A percentile compares a stretch with the other conserved stretches of the same genome.
These are phyloP conservation scores for Oscheius onirici DNA, from an alignment of 2,888 invertebrate species.

Conservation along the genomic window DNA sequence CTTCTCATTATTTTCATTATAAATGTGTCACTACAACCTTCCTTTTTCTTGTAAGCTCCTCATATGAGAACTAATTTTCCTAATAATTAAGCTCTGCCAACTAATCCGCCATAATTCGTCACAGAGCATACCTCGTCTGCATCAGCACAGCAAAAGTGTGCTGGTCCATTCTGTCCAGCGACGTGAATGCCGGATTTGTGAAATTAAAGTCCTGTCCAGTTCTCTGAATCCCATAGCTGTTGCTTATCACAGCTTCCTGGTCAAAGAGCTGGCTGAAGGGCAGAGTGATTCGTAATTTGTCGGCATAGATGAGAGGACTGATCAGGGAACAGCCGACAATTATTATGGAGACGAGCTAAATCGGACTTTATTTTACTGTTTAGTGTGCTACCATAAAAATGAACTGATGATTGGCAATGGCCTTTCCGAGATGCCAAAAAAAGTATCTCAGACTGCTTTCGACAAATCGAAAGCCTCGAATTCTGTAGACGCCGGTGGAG, in stretches of 20 bases:
- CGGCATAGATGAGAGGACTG: slow-evolving; percentile 32
- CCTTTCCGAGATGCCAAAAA: slow-evolving; percentile 66
- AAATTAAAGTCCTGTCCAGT: slow-evolving; percentile 54
- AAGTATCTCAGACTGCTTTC: slow-evolving; percentile 57
- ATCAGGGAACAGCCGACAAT: slow-evolving; percentile 41
- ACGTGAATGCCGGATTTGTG: slow-evolving; percentile 60
- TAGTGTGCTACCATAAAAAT: slow-evolving; percentile 27
- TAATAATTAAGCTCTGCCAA: too few species aligned
- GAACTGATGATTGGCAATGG: slow-evolving; percentile 54
- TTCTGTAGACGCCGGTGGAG: slow-evolving; percentile 51
- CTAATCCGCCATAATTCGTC: too few species aligned
- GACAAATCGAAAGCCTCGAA: slow-evolving; percentile 57
- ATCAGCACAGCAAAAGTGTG: slow-evolving; percentile 54
- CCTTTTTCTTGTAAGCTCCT: too few species aligned
- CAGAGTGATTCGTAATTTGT: slow-evolving; percentile 38
- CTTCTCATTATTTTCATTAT: too few species aligned
- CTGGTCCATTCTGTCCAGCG: slow-evolving; percentile 40
- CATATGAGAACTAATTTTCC: too few species aligned
- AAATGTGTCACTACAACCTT: too few species aligned
- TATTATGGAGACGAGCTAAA: slow-evolving; percentile 33
- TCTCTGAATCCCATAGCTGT: slow-evolving; percentile 41
- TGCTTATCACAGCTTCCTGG: slow-evolving; percentile 38
- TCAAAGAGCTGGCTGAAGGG: slow-evolving; percentile 50
- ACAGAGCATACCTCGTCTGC: slow-evolving; percentile 28
- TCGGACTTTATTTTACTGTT: not conserved